A percentile compares a stretch with the other conserved stretches of the same genome.
phyloP scores from a whole-genome alignment of 2,797 vertebrate genomes.

The Poecilia wingei region DNA sequence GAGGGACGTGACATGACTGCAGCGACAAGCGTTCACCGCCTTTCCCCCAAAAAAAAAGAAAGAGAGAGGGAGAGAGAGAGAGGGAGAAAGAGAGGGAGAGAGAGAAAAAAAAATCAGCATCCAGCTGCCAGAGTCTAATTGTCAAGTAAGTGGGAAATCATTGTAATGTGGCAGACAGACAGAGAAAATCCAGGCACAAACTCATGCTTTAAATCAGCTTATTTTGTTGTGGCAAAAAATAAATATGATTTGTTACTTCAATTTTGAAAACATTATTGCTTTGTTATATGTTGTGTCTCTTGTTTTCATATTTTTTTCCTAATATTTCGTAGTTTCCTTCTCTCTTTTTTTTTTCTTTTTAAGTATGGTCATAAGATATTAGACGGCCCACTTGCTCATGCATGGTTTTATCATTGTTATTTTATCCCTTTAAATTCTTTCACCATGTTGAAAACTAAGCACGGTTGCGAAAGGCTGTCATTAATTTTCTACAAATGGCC shows the following conservation, averaged over 20 bases:
- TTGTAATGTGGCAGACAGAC: constrained; percentile 58
- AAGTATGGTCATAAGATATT: neutral
- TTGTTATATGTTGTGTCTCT: neutral
- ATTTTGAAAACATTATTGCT: neutral
- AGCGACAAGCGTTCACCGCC: constrained; percentile 45
- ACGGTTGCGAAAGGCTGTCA: no score
- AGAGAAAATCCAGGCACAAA: constrained; percentile 31
- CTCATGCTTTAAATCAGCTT: neutral
- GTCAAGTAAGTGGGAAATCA: constrained; percentile 71
- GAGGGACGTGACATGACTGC: constrained; percentile 58
- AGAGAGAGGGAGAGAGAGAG: no score
- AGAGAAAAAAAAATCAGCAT: constrained; percentile 58
- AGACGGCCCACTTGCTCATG: neutral
- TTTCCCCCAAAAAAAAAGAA: constrained; percentile 11
- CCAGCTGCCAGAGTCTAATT: constrained; percentile 76
- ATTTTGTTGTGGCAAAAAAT: neutral
- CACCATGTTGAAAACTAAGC: no score
- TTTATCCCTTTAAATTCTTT: no score
- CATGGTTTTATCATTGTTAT: no score
- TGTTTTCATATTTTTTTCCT: neutral
- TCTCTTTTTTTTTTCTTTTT: neutral
- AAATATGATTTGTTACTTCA: neutral
- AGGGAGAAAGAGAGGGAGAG: no score
- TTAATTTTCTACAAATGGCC: no score
- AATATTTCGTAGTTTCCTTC: neutral